Conservation (phyloP, 2,797 vertebrate species). For the Poecilia gillii region DNA sequence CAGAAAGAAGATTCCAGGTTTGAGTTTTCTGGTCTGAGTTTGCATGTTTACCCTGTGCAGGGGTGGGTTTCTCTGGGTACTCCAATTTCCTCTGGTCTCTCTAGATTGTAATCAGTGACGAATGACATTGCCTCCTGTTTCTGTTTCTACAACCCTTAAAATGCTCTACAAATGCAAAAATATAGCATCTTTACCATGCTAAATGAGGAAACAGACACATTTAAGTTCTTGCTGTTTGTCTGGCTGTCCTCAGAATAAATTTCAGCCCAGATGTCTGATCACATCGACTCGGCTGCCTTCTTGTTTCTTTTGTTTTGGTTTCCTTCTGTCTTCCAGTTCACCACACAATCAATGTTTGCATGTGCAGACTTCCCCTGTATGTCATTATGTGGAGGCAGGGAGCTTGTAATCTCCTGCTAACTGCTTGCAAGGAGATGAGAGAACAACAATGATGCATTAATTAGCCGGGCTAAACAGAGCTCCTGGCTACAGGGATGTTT, state of each 20-base stretch:
- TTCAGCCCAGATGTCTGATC: conserved; percentile 1
- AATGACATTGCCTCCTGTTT: background rate
- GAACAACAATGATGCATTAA: conserved; percentile 74
- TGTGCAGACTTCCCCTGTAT: conserved; percentile 45
- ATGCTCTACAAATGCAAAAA: background rate
- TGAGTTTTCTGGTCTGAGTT: background rate
- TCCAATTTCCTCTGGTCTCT: background rate
- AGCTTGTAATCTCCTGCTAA: conserved; percentile 75
- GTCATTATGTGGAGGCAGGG: conserved; percentile 67
- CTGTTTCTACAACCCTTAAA: background rate
- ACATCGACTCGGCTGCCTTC: conserved; percentile 15
- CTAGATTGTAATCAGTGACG: background rate
- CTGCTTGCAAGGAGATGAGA: conserved; percentile 64
- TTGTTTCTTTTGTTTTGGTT: conserved; percentile 24
- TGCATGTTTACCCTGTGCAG: background rate
- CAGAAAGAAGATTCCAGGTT: background rate
- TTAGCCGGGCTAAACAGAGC: conserved; percentile 66
- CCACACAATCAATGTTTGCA: conserved; percentile 56
- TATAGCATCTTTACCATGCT: background rate
- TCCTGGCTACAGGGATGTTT: conserved; percentile 57
- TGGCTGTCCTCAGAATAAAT: conserved; percentile 6
- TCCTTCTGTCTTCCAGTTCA: conserved; percentile 16
- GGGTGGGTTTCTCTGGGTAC: background rate
- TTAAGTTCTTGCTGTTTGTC: background rate
- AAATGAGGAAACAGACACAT: background rate